Percentiles rank a stretch among this genome's conserved stretches.
Evolutionary conservation across 2,797 vertebrate species (phyloP).

Genomic region (Siniperca obscura): DNA sequence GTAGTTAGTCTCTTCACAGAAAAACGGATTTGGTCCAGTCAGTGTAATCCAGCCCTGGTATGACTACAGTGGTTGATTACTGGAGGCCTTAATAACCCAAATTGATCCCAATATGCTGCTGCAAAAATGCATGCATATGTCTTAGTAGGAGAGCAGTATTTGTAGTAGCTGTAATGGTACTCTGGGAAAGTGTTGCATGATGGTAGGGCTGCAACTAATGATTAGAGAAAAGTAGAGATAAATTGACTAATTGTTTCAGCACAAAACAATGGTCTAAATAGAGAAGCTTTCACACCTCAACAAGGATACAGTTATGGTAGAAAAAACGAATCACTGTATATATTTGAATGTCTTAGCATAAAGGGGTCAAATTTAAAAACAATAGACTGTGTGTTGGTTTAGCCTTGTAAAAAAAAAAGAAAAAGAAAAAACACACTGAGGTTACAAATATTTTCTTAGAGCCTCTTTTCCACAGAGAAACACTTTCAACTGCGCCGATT

Average conservation of each 20-base stretch:
- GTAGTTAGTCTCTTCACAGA: constrained; percentile 1
- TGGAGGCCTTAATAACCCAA: not conserved
- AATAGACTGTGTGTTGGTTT: not conserved
- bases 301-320: not conserved
- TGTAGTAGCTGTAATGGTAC: not conserved
- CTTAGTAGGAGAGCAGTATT: not conserved
- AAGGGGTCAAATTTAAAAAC: not conserved
- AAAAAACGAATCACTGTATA: not conserved
- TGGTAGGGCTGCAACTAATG: not conserved
- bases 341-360: not conserved
- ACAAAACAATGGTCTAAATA: not conserved
- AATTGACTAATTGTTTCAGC: not conserved
- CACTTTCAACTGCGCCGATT: not conserved
- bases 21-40: not conserved
- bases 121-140: not conserved
- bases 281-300: not conserved
- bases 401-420: not conserved
- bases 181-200: not conserved
- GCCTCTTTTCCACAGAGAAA: not conserved
- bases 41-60: not conserved
- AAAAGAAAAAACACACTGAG: too few species aligned
- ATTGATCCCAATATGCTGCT: not conserved
- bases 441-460: not conserved
- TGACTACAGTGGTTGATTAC: not conserved
- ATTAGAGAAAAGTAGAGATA: not conserved